Percentiles rank a stretch among this genome's conserved stretches.
Evolutionary conservation across 1,140 invertebrate species (phyloP).

Genomic region (Leptoteleia sp.): DNA sequence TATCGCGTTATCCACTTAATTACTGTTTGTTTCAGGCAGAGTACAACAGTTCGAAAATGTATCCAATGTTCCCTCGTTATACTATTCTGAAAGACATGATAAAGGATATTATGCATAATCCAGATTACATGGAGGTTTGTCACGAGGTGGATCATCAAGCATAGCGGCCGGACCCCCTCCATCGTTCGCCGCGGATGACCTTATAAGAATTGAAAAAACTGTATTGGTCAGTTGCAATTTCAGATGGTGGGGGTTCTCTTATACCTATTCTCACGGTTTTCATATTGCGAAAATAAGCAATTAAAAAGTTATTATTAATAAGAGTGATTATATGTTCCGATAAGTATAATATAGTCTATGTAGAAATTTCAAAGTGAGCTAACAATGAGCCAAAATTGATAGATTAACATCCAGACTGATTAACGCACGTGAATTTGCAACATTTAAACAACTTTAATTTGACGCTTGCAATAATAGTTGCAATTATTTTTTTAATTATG

Average conservation of each 20-base stretch:
- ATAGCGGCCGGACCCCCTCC: constrained; percentile 79
- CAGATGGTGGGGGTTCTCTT: constrained; percentile 73
- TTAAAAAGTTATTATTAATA: constrained; percentile 26
- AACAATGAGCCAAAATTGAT: constrained; percentile 21
- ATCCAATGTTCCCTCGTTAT: constrained; percentile 95
- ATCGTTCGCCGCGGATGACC: constrained; percentile 78
- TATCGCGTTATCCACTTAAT: background rate
- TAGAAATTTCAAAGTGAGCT: constrained; percentile 14
- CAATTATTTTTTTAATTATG: too few relatives aligned
- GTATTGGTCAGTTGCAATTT: constrained; percentile 28
- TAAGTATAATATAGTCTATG: constrained; percentile 13
- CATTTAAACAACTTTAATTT: background rate
- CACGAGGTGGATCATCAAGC: constrained; percentile 88
- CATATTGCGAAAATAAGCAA: constrained; percentile 32
- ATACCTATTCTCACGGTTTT: constrained; percentile 41
- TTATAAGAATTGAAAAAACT: constrained; percentile 65
- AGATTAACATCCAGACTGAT: constrained; percentile 33
- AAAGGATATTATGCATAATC: constrained; percentile 95
- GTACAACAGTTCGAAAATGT: constrained; percentile 93
- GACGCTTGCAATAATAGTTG: too few relatives aligned
- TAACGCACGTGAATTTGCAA: constrained; percentile 4
- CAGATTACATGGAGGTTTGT: constrained; percentile 97
- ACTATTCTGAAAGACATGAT: constrained; percentile 97
- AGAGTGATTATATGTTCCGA: constrained; percentile 16
- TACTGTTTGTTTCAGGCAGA: constrained; percentile 85